Evolutionary conservation across 2,797 vertebrate species (phyloP), one percentile per base, ranked within the genome.

Genomic region (Tenualosa ilisha): DNA sequence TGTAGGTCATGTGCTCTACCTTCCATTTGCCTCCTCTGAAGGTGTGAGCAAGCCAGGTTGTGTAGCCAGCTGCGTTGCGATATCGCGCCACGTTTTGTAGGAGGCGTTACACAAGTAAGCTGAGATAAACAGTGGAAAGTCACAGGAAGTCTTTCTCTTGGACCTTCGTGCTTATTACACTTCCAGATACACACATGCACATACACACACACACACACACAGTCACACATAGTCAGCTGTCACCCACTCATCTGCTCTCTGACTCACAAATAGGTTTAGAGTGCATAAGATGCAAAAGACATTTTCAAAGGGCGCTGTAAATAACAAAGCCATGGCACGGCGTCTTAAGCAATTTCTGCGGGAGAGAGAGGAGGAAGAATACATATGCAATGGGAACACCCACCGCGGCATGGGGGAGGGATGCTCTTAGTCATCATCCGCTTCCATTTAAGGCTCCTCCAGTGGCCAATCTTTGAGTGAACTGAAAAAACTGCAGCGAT

Each of bases 31-130:
- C n/a, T 65, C 63, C 63, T 26, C 63, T 65, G 84, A 91, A 88
- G 84, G 82, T 89, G 91, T 93, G 92, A 92, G 90, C 91, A 68
- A 92, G 93, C 91, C 89, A 88, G 90, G 85, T 92, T 92, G 89
- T 72, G 13, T 86, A 72, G 12, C 26, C 31, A 72, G 89, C 88
- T 86, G 82, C 88, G 88, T 88, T 92, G 90, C 89, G 43, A 89
- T 91, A 92, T 93, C 89, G 89, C 90, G 91, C 90, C 90, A 89
- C 88, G 87, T 86, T 89, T 93, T 93, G 89, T 92, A 91, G 72
- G 91, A 92, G 88, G 90, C 86, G 83, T 89, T 65, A 85, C 89
- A 90, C 89, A 91, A 91, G 92, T 87, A 91, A 92, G 86, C 72
- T 82, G 89, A 37, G 72, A 79, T 79, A 43, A 79, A 46, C 72